Conservation (phyloP, 2,888 invertebrate species). For the Flexamia atlantica region DNA sequence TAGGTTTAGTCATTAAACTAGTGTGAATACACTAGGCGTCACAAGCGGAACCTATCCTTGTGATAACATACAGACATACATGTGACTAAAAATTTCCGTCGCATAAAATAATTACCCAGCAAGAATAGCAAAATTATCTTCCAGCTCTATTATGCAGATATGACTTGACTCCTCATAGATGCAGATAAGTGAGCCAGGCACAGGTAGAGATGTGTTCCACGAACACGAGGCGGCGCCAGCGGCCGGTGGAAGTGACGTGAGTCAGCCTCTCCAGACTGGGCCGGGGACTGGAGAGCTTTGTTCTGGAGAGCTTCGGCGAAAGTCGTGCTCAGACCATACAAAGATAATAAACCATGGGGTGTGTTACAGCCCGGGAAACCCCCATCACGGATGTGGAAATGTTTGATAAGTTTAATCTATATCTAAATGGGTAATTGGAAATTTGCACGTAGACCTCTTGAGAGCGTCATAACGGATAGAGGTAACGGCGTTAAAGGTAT, state of each 20-base stretch:
- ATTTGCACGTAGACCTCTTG: background rate
- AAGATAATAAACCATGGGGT: background rate
- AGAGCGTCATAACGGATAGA: too few species aligned
- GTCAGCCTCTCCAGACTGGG: background rate
- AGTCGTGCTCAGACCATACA: background rate
- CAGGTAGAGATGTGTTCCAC: background rate
- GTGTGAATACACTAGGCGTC: too few species aligned
- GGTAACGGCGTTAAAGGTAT: too few species aligned
- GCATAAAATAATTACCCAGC: too few species aligned
- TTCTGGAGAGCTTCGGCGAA: constrained; percentile 31
- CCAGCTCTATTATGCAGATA: too few species aligned
- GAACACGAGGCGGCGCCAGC: background rate
- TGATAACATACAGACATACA: too few species aligned
- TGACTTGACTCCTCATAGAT: too few species aligned
- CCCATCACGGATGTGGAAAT: background rate
- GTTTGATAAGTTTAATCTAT: constrained; percentile 1
- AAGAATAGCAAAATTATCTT: too few species aligned
- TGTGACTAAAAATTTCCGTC: too few species aligned
- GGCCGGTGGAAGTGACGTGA: background rate
- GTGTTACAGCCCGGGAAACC: background rate
- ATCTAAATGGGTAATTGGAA: constrained; percentile 26
- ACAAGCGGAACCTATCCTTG: too few species aligned
- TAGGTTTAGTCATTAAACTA: too few species aligned
- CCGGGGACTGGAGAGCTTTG: background rate
- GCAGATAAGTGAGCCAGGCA: too few species aligned